Percentiles rank a stretch among this genome's conserved stretches.
Evolutionary conservation across 2,888 invertebrate genomes (phyloP).

Genomic region (Ceramica pisi): DNA sequence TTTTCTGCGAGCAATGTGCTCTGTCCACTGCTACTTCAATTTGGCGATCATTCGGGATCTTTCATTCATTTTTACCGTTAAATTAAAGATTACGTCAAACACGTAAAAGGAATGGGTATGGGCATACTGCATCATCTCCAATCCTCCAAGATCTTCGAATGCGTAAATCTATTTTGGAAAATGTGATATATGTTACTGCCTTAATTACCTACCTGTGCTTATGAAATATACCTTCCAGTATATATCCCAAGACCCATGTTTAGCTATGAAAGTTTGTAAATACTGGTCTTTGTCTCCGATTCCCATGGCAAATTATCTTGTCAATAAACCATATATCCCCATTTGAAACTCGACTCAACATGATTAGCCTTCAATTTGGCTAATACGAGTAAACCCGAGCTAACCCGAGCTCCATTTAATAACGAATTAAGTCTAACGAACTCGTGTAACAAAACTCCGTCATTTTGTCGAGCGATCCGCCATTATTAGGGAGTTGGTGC

Average conservation of each 20-base stretch:
- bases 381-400: constrained; percentile 52
- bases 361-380: constrained; percentile 60
- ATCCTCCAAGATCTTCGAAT: too few species aligned
- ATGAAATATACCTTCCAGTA: not conserved
- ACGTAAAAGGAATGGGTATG: not conserved
- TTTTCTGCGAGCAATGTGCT: too few species aligned
- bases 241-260: not conserved
- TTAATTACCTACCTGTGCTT: not conserved
- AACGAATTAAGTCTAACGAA: constrained; percentile 65
- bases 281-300: too few species aligned
- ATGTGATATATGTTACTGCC: not conserved
- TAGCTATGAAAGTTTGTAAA: not conserved
- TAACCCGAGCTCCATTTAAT: constrained; percentile 55
- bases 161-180: too few species aligned
- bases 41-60: too few species aligned
- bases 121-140: too few species aligned
- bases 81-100: too few species aligned
- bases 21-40: too few species aligned
- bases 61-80: too few species aligned
- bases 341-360: constrained; percentile 51
- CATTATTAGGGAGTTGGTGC: constrained; percentile 69
- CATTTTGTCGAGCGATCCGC: constrained; percentile 70
- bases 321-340: constrained; percentile 40
- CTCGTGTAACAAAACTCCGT: constrained; percentile 67
- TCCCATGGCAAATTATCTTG: constrained; percentile 40